Evolutionary conservation across 2,888 invertebrate species (phyloP), one percentile per base, ranked within the genome.

Genomic region (Boloria euphrosyne): DNA sequence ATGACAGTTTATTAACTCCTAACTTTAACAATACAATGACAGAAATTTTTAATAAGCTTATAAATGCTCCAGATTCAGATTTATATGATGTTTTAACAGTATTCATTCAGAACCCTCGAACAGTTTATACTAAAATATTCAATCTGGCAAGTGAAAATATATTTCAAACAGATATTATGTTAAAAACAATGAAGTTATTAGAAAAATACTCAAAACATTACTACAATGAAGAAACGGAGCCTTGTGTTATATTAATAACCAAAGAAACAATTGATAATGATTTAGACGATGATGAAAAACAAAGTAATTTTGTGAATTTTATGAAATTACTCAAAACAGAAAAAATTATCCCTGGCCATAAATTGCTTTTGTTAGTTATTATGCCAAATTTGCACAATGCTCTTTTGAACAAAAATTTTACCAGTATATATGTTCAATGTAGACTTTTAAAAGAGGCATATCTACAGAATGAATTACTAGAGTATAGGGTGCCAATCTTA

Each of bases 381-480:
- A 90, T 91, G 89, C 89, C 90, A 5, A 80, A 81, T 67, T 76
- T 90, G 60, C 86, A 90, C 66, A 80, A 79, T 61, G 85, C 82
- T 13, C 76, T 91, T 6, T 27, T 85, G 14, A 75, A 71, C 4
- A 85, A 77, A 71, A 77, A 88, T 62, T 74, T 84, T 38, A 54
- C 43, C 5, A 76, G 71, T 18, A 78, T 90, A 47, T 69, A 81
- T 72, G 69, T 83, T 27, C 85, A 85, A 65, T 76, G 86, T 27
- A 83, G 78, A 52, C 70, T 90, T 13, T 70, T 92, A 52, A 71
- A 73, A 47, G 75, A 78, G 16, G 80, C 81, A 1, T 90, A 80
- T 65, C 74, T 70, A 7, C 62, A 83, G 4, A 74, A 78, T 7
- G 89, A 90, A 52, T 71, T 89, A 49, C n/a, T 80, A 51, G 74